These are phyloP conservation scores for Rhynchophorus ferrugineus DNA, from an alignment of 1,140 invertebrate genomes.

Conservation along the genomic window DNA sequence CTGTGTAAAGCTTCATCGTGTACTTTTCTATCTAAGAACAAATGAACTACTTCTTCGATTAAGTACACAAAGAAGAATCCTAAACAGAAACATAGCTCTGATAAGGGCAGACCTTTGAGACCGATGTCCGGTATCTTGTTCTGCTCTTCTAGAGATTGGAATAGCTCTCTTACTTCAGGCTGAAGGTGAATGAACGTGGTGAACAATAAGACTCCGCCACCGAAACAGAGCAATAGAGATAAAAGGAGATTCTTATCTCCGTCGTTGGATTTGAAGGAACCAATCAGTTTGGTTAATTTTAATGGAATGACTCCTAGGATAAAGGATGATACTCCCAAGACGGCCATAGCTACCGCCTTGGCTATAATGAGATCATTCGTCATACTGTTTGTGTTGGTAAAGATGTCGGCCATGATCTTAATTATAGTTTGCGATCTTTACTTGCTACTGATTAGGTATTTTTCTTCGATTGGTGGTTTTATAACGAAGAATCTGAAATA, in stretches of 20 bases:
- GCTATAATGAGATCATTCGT: constrained; percentile 42
- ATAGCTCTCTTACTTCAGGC: constrained; percentile 60
- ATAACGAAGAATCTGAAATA: no score
- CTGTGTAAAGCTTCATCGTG: constrained; percentile 48
- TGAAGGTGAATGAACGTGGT: constrained; percentile 71
- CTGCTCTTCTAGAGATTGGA: constrained; percentile 39
- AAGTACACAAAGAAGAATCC: constrained; percentile 70
- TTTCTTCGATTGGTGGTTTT: no score
- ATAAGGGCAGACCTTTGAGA: constrained; percentile 45
- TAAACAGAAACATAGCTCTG: constrained; percentile 58
- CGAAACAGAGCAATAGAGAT: constrained; percentile 63
- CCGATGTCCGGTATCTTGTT: constrained; percentile 38
- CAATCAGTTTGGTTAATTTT: constrained; percentile 44
- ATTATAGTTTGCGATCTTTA: no score
- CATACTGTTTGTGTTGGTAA: no score
- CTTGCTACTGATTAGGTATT: no score
- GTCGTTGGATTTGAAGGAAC: constrained; percentile 36
- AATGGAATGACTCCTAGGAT: constrained; percentile 59
- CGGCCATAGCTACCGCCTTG: constrained; percentile 61
- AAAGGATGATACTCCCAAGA: constrained; percentile 61
- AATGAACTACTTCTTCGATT: constrained; percentile 62
- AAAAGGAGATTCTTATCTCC: constrained; percentile 45
- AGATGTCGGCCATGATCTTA: no score
- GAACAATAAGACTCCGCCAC: constrained; percentile 71
- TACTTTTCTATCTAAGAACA: constrained; percentile 45